These are phyloP conservation scores for Oreochromis niloticus DNA, from an alignment of 2,113 vertebrate species.

Conservation along the genomic window DNA sequence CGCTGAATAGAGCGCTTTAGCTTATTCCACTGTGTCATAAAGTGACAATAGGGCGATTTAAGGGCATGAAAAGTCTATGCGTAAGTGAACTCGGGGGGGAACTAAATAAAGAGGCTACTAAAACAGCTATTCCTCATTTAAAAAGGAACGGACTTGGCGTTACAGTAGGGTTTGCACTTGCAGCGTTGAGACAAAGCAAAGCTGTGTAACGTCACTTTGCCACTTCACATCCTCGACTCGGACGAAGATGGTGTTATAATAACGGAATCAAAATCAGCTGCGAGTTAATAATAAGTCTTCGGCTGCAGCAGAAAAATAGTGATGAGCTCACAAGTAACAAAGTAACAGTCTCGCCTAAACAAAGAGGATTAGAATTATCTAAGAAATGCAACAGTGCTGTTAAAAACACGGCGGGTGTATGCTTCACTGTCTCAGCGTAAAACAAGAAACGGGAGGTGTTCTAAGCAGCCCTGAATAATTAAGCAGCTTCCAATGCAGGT, in stretches of 20 bases:
- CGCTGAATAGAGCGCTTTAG: not conserved
- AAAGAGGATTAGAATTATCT: not conserved
- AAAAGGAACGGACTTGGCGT: not conserved
- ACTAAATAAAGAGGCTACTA: not conserved
- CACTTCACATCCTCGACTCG: not conserved
- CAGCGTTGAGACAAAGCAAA: slow-evolving; percentile 3
- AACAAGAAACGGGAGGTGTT: not conserved
- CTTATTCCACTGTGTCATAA: not conserved
- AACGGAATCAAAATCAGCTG: not conserved
- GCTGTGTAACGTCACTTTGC: not conserved
- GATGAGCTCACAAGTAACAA: not conserved
- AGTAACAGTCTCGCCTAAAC: not conserved
- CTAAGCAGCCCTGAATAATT: not conserved
- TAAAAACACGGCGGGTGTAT: not conserved
- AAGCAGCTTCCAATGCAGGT: not conserved
- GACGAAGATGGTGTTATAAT: not conserved
- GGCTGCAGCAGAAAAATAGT: not conserved
- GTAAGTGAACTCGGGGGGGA: not conserved
- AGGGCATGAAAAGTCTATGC: not conserved
- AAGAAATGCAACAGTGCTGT: slow-evolving; percentile 16
- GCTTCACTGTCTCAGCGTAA: too few relatives aligned
- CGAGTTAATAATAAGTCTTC: not conserved
- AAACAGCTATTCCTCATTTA: not conserved
- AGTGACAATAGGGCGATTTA: not conserved
- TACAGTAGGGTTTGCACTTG: not conserved